Base-by-base conservation (phyloP, 2,797 vertebrate species). In the Tympanoctomys barrerae region DNA sequence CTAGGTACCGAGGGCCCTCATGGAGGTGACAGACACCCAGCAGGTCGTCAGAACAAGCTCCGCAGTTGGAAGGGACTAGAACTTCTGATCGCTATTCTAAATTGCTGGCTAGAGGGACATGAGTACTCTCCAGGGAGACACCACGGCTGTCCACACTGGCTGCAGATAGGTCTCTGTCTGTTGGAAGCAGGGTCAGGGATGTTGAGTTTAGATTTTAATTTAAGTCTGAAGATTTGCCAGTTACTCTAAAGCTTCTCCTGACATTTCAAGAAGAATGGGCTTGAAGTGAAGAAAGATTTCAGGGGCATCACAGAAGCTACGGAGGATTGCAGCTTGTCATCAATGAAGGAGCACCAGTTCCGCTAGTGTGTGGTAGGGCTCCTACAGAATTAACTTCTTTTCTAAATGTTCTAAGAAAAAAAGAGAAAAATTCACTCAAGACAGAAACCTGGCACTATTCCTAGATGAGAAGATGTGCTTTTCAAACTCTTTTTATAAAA, bases 361-460 rank as follows among this genome's bases (percentile, higher is more conserved):
- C 96, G 75, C 79, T 77, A 36, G 92, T 92, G 95, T 1, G 85
- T 54, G 93, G 86, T 86, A 49, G 94, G 78, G 75, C 33, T 62
- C 86, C 97, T 88, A 83, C 31, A 91, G 71, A 81, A 95, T 94
- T 28, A 68, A 42, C 54, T 85, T 93, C 42, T 78, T 95, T 94
- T 93, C 95, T 92, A 87, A 84, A 89, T 88, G 59, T 85, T 95
- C 16, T 96, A 91, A 87, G 80, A 28, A 87, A 75, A 59, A 73
- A 81, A 61, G 21, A 28, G 2, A 91, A 90, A 97, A 92, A 94
- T 73, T 93, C 80, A 88, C 77, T 95, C 64, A 68, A 75, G 85
- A 95, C 93, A 97, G 96, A 97, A 97, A 93, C 54, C 85, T 97
- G 96, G 97, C 89, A 80, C 52, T 52, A 79, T 92, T 96, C 96